A percentile compares a stretch with the other conserved stretches of the same genome.
Conservation (phyloP, 2,113 vertebrate genomes). For the Progne subis region DNA sequence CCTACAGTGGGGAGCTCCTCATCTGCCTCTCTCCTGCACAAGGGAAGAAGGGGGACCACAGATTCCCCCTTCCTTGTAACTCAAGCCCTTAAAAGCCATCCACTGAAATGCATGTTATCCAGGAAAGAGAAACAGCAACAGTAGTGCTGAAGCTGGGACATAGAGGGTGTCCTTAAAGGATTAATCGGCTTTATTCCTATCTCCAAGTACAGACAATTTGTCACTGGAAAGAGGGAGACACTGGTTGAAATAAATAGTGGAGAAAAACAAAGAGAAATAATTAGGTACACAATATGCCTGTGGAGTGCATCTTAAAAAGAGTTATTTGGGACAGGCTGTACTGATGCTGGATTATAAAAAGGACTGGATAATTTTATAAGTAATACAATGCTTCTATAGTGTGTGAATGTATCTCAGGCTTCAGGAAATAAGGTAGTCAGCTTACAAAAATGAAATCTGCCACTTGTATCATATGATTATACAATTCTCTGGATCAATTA, state of each 20-base stretch:
- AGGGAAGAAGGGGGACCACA: not conserved
- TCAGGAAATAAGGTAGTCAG: conserved; percentile 38
- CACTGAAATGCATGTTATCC: not conserved
- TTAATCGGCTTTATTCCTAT: not conserved
- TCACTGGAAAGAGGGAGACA: not conserved
- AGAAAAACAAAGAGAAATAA: conserved; percentile 39
- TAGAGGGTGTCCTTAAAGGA: not conserved
- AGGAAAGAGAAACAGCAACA: not conserved
- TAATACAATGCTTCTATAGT: conserved; percentile 26
- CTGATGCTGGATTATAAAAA: conserved; percentile 46
- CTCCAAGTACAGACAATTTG: not conserved
- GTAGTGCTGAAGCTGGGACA: not conserved
- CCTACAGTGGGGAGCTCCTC: not conserved
- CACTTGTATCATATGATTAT: conserved; percentile 24
- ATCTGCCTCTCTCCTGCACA: not conserved
- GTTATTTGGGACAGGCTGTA: conserved; percentile 45
- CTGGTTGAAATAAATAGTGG: not conserved
- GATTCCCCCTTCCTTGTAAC: not conserved
- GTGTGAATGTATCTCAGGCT: not conserved
- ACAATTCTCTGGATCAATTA: conserved; percentile 33
- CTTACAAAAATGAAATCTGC: conserved; percentile 54
- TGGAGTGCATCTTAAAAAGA: conserved; percentile 44
- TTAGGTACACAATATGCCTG: not conserved
- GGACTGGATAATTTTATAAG: conserved; percentile 39
- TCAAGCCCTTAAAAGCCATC: not conserved